Base-by-base conservation (phyloP, 1,140 invertebrate species). In the Heterodera schachtii region DNA sequence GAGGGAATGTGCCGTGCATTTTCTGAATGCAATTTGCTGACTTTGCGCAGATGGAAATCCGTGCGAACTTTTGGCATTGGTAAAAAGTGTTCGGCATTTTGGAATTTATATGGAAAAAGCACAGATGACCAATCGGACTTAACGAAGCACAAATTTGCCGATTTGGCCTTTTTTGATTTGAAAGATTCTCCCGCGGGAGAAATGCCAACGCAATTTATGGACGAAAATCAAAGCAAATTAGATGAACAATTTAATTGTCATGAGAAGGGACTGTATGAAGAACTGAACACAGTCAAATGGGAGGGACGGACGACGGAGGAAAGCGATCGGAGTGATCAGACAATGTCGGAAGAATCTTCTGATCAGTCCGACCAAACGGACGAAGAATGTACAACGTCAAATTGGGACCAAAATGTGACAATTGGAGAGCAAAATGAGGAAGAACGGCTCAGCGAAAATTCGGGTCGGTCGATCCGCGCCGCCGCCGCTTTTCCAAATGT, bases 221-320 rank as follows among this genome's bases (percentile, higher is more conserved):
- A 41, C 41, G 43, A 13, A 4, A 41, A 41, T 71, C n/a, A 11
- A 11, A 71, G 19, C 19, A 41, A 41, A 71, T 11, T 7, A 11
- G 46, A 6, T 41, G 5, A 46, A 11, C 66, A 41, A 57, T n/a
- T 8, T 19, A n/a, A 69, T 41, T 49, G 44, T 46, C 13, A 41
- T n/a, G 76, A 78, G 70, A 78, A 69, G 46, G 52, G 57, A 41
- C 44, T 78, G 16, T 69, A 69, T 46, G 76, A 78, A 31, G 76
- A 78, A 47, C 41, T 78, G 11, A 52, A 78, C 4, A 64, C 76
- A 19, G 76, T 78, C 31, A 64, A 78, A 78, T 78, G 76, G 76
- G 66, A 78, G 31, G 76, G 76, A 47, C 13, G 44, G 64, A 57
- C 8, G 13, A 5, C 43, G 47, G 66, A 69, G 43, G 47, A 67